Evolutionary conservation across 2,113 vertebrate genomes (phyloP).

Genomic region (Nothoprocta perdicaria): DNA sequence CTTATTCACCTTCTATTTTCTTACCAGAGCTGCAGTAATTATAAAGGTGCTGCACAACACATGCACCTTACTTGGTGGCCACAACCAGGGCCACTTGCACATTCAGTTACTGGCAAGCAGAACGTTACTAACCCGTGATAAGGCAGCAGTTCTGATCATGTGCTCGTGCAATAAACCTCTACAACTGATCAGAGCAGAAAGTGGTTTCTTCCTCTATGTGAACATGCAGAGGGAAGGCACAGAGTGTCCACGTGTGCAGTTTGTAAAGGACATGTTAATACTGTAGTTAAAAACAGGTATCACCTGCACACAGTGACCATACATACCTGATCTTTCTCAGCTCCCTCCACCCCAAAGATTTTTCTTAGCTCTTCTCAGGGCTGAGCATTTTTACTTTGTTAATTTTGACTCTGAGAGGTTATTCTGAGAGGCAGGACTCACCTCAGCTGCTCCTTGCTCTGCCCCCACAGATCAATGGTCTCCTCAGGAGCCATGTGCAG

Average conservation of each 20-base stretch:
- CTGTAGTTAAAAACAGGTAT: neutral
- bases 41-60: neutral
- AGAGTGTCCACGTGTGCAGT: neutral
- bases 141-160: neutral
- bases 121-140: neutral
- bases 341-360: neutral
- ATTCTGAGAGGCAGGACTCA: constrained; percentile 30
- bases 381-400: neutral
- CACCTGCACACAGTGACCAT: neutral
- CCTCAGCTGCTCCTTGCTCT: constrained; percentile 83
- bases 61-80: neutral
- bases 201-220: neutral
- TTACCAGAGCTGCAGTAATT: neutral
- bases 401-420: neutral
- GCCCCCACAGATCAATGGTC: constrained; percentile 87
- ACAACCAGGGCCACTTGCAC: neutral
- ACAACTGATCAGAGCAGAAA: neutral
- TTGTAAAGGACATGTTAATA: neutral
- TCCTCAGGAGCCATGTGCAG: constrained; percentile 89
- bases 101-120: neutral
- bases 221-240: neutral
- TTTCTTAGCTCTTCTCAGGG: neutral
- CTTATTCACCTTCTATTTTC: neutral
- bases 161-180: neutral
- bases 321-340: neutral